phyloP scores from a whole-genome alignment of 2,888 invertebrate genomes.

The Idaea dimidiata region DNA sequence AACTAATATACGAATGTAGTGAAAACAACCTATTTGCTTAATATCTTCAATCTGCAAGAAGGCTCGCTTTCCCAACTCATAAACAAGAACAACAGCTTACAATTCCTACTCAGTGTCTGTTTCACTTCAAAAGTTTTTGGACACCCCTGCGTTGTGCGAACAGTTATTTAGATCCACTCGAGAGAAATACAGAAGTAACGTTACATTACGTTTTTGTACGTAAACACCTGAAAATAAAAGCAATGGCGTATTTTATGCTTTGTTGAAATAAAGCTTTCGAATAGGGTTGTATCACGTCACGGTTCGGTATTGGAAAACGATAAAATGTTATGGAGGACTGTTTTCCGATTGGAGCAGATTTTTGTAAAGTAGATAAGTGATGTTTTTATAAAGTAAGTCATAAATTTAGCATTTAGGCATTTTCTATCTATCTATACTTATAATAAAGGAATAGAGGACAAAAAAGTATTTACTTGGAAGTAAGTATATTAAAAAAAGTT shows the following conservation, averaged over 20 bases:
- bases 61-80: background rate
- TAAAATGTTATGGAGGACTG: background rate
- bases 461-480: no score
- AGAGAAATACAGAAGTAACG: conserved; percentile 24
- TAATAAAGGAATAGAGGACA: no score
- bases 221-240: conserved; percentile 28
- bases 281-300: background rate
- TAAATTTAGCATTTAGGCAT: no score
- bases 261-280: conserved; percentile 14
- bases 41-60: no score
- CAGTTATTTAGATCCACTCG: background rate
- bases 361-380: background rate
- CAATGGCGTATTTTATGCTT: conserved; percentile 16
- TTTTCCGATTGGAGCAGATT: background rate
- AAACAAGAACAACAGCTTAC: background rate
- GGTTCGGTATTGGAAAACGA: background rate
- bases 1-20: no score
- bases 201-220: background rate
- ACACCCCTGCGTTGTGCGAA: background rate
- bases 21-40: no score
- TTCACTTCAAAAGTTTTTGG: background rate
- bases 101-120: background rate
- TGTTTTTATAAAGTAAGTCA: no score
- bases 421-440: no score
- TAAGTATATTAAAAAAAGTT: no score